Evolutionary conservation across 2,888 invertebrate species (phyloP), one percentile per base, ranked within the genome.

Genomic region (Parapristionchus giblindavisi): DNA sequence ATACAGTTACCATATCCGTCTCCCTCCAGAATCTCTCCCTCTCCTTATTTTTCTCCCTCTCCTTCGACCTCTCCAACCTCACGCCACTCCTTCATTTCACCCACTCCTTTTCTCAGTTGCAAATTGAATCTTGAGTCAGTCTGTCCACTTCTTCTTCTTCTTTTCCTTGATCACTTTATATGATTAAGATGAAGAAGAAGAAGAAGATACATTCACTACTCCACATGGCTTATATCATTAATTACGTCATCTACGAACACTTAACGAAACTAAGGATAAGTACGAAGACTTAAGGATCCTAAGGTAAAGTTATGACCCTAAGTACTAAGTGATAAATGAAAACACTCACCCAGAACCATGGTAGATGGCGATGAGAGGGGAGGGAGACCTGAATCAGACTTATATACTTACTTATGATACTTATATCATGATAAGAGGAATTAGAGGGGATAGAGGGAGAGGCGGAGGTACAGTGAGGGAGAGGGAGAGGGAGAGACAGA

Each of bases 101-200:
- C 48, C 43, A 61, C 43, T 27, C 3, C 43, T 43, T 40, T 14
- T 27, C 21, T 54, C 54, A 6, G 24, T 21, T 11, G 17, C 52
- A 52, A 68, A 68, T 68, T 29, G 68, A 68, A 40, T 68, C 52
- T 27, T 27, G 66, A 6, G 54, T 24, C 54, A n/a, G 17, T 24
- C 68, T 27, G 34, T 32, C 68, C 68, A 51, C 24, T 61, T 43
- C 43, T 34, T 8, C 6, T 52, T 34, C 1, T 11, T 52, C 52
- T 24, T 38, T 52, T 29, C 34, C 52, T 52, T n/a, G 68, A 65
- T 65, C 63, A 65, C 29, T 65, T 65, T 65, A 65, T 43, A 43
- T 43, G 63, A 65, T 65, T 65, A 65, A 65, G 63, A 43, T 14
- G 3, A 14, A 21, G 43, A 21, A 43, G 36, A 65, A 29, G 29